A percentile compares a stretch with the other conserved stretches of the same genome.
Evolutionary conservation across 2,797 vertebrate genomes (phyloP).

Genomic region (Naso thynnoides): DNA sequence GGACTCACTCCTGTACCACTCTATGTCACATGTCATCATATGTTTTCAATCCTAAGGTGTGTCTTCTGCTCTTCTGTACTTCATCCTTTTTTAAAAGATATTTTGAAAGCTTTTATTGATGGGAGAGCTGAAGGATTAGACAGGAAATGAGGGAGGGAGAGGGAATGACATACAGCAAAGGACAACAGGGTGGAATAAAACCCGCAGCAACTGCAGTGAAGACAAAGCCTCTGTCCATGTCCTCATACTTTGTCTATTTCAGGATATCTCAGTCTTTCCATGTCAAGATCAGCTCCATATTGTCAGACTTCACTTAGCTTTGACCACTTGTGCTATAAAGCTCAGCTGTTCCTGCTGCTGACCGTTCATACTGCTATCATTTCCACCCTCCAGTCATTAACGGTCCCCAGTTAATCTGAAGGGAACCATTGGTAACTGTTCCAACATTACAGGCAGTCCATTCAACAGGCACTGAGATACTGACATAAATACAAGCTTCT

Average conservation of each 20-base stretch:
- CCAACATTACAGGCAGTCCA: neutral
- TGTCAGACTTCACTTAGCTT: neutral
- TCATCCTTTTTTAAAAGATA: too few relatives aligned
- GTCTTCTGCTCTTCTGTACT: too few relatives aligned
- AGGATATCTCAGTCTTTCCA: neutral
- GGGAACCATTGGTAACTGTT: neutral
- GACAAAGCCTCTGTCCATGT: too few relatives aligned
- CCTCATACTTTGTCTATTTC: neutral
- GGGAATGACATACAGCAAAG: too few relatives aligned
- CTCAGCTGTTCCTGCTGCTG: neutral
- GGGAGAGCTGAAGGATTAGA: too few relatives aligned
- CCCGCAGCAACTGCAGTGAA: too few relatives aligned
- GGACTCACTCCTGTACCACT: too few relatives aligned
- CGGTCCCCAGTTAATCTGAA: neutral
- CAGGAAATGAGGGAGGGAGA: too few relatives aligned
- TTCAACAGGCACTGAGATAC: neutral
- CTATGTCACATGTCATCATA: too few relatives aligned
- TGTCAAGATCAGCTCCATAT: neutral
- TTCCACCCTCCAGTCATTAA: neutral
- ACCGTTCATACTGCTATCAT: neutral
- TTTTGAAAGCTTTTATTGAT: too few relatives aligned
- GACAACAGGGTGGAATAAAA: too few relatives aligned
- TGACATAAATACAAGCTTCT: neutral
- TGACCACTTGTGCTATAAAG: neutral
- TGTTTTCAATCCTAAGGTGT: too few relatives aligned